Percentiles rank a stretch among this genome's conserved stretches.
phyloP scores from a whole-genome alignment of 2,888 invertebrate species.

The Drosophila ustulata region DNA sequence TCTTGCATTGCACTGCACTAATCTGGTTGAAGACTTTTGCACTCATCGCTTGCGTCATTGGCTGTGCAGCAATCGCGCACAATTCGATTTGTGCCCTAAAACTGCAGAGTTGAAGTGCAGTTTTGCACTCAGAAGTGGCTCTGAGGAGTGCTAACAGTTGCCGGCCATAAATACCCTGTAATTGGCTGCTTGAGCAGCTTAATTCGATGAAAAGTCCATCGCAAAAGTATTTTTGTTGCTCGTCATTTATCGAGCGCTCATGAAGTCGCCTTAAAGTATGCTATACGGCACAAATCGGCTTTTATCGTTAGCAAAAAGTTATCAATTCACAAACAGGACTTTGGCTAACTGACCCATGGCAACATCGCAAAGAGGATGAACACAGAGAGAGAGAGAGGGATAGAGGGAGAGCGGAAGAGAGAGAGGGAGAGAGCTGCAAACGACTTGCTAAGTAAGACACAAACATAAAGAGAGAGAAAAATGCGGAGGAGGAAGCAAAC shows the following conservation, averaged over 20 bases:
- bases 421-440: conserved; percentile 5
- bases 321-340: conserved; percentile 12
- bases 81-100: not conserved
- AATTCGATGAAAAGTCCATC: not conserved
- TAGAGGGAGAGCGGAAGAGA: not conserved
- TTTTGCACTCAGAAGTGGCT: not conserved
- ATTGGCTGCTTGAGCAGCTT: not conserved
- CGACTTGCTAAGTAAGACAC: conserved; percentile 31
- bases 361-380: conserved; percentile 16
- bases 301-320: conserved; percentile 15
- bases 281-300: conserved; percentile 23
- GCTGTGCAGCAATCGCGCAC: not conserved
- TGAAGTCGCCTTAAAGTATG: conserved; percentile 31
- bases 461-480: conserved; percentile 19
- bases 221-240: not conserved
- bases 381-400: not conserved
- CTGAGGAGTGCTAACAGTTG: not conserved
- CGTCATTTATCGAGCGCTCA: conserved; percentile 5
- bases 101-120: not conserved
- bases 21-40: too few species aligned
- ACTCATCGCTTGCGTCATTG: not conserved
- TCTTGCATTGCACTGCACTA: too few species aligned
- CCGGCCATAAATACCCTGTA: not conserved
- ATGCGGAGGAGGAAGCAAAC: conserved; percentile 3
- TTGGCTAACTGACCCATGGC: conserved; percentile 37